Conservation (phyloP, 2,113 vertebrate genomes). For the Ploceus nigricollis region DNA sequence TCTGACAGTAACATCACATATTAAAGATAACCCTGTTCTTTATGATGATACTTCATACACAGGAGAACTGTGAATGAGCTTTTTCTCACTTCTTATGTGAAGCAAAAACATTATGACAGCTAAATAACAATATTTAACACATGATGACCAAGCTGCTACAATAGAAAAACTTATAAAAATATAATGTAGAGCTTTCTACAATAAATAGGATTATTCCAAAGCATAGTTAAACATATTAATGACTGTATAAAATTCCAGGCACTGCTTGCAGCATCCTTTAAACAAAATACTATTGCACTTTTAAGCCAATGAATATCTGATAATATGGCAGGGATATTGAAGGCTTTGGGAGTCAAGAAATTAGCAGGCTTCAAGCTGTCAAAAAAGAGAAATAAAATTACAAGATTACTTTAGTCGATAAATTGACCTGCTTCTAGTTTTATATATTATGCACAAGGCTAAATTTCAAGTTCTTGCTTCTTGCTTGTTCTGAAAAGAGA, state of each 20-base stretch:
- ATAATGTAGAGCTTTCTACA: not conserved
- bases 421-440: not conserved
- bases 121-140: slow-evolving; percentile 8
- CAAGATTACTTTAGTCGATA: not conserved
- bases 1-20: not conserved
- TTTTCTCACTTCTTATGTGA: slow-evolving; percentile 12
- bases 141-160: not conserved
- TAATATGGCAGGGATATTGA: not conserved
- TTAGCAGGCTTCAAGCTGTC: not conserved
- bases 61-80: not conserved
- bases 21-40: not conserved
- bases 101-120: slow-evolving; percentile 29
- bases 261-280: not conserved
- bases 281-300: not conserved
- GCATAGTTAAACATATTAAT: not conserved
- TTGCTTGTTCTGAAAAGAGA: not conserved
- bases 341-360: not conserved
- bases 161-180: not conserved
- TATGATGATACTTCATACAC: not conserved
- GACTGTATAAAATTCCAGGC: not conserved
- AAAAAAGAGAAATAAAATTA: not conserved
- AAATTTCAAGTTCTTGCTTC: not conserved
- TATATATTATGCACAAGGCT: not conserved
- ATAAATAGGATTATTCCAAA: not conserved
- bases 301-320: not conserved